A percentile compares a stretch with the other conserved stretches of the same genome.
Evolutionary conservation across 2,113 vertebrate genomes (phyloP).

Genomic region (Colius striatus): DNA sequence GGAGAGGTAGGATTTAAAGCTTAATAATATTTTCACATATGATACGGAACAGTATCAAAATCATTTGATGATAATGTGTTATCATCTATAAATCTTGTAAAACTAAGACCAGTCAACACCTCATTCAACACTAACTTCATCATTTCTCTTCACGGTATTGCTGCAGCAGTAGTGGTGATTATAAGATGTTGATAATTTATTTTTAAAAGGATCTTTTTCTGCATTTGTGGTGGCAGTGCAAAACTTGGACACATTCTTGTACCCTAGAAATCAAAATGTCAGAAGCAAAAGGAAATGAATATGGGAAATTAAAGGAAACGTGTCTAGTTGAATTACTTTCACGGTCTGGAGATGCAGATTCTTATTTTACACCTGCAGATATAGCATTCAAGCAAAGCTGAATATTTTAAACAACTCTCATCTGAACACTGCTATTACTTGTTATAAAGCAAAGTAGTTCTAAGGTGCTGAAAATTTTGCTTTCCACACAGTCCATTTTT

Average conservation of each 20-base stretch:
- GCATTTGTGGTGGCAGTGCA: background rate
- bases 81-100: background rate
- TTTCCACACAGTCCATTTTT: background rate
- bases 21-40: background rate
- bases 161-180: background rate
- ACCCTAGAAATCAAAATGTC: background rate
- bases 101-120: background rate
- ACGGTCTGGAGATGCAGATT: background rate
- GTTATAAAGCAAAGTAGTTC: background rate
- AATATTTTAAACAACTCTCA: background rate
- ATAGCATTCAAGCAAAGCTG: background rate
- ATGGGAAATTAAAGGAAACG: background rate
- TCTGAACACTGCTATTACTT: background rate
- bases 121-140: background rate
- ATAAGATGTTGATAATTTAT: background rate
- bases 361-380: background rate
- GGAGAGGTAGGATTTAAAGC: background rate
- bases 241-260: background rate
- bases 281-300: background rate
- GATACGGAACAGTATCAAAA: background rate
- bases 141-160: background rate
- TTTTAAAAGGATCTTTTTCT: background rate
- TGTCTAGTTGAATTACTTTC: background rate
- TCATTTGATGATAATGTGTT: background rate
- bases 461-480: background rate